Evolutionary conservation across 2,797 vertebrate genomes (phyloP).

Genomic region (Cheirogaleus major): DNA sequence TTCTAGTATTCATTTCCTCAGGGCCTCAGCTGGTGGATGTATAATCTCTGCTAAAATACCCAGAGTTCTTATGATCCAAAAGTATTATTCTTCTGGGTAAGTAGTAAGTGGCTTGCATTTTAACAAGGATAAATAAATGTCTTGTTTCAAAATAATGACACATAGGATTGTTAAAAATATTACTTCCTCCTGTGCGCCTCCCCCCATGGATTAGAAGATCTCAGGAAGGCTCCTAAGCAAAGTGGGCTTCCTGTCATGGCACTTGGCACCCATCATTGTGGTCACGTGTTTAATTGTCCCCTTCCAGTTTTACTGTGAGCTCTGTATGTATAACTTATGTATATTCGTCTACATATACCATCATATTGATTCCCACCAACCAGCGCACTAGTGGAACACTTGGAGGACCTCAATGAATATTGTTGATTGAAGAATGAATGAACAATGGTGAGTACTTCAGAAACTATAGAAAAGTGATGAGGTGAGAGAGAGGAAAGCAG

Average conservation of each 20-base stretch:
- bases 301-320: neutral
- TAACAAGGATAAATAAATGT: conserved; percentile 39
- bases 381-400: neutral
- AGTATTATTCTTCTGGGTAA: conserved; percentile 28
- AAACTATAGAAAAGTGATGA: neutral
- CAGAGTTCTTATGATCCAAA: conserved; percentile 1
- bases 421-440: neutral
- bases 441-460: neutral
- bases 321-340: neutral
- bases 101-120: conserved; percentile 40
- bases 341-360: neutral
- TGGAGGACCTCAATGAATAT: neutral
- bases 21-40: neutral
- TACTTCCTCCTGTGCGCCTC: neutral
- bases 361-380: neutral
- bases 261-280: neutral
- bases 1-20: conserved; percentile 16
- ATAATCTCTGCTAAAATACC: neutral
- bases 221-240: neutral
- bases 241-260: neutral
- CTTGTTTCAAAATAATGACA: conserved; percentile 12
- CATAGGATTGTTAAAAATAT: neutral
- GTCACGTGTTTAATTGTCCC: neutral
- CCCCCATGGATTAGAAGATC: neutral
- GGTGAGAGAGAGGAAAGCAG: neutral